Conservation (phyloP, 2,888 invertebrate species). For the Orthonychiurus folsomi region DNA sequence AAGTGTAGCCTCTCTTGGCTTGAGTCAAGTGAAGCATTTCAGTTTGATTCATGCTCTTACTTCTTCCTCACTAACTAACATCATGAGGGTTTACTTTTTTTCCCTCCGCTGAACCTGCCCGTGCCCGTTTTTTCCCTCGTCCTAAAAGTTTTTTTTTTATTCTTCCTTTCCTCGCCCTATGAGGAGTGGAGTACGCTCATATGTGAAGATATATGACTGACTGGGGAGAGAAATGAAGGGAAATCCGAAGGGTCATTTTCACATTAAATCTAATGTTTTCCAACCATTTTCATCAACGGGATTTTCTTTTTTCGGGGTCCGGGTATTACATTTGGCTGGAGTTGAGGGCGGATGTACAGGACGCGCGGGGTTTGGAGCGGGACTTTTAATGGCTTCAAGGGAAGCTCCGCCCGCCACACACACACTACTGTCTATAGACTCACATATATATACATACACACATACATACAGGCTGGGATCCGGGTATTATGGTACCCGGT, state of each 20-base stretch:
- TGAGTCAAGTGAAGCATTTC: conserved; percentile 7
- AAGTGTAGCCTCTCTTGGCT: too few relatives aligned
- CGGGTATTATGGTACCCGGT: too few relatives aligned
- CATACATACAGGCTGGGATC: too few relatives aligned
- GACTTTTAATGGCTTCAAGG: too few relatives aligned
- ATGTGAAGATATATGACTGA: neutral
- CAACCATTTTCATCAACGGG: conserved; percentile 35
- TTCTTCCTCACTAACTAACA: conserved; percentile 7
- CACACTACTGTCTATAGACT: too few relatives aligned
- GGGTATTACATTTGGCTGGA: neutral
- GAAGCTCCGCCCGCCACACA: too few relatives aligned
- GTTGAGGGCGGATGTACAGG: neutral
- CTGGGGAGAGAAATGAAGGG: conserved; percentile 14
- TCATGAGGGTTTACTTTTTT: neutral
- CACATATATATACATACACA: too few relatives aligned
- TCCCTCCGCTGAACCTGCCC: conserved; percentile 5
- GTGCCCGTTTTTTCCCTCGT: neutral
- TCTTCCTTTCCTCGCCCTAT: neutral
- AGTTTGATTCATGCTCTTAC: conserved; percentile 7
- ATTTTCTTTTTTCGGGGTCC: conserved; percentile 20
- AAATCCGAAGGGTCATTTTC: conserved; percentile 36
- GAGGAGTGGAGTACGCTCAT: neutral
- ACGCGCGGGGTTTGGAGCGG: neutral
- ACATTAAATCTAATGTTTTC: conserved; percentile 38
- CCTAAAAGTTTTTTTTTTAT: too few relatives aligned